Conservation (phyloP, 2,888 invertebrate genomes). For the Agapostemon virescens region DNA sequence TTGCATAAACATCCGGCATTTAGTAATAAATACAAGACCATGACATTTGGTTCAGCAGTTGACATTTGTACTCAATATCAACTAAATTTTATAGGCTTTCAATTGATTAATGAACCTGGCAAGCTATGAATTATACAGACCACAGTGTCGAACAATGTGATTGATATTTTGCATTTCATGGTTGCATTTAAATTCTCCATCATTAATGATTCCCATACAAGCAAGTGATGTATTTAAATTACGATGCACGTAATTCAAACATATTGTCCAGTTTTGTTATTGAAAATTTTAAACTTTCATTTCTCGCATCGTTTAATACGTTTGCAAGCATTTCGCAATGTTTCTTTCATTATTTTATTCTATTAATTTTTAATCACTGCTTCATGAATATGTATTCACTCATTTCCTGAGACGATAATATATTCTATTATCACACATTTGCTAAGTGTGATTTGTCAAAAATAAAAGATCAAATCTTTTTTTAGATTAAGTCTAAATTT, state of each 20-base stretch:
- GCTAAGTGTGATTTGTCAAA: too few relatives aligned
- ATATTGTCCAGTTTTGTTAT: background rate
- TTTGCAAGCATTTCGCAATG: background rate
- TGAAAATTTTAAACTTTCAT: background rate
- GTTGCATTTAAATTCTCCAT: background rate
- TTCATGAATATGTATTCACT: background rate
- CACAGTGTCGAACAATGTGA: background rate
- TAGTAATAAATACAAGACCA: background rate
- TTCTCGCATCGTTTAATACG: background rate
- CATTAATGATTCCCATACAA: slow-evolving; percentile 1
- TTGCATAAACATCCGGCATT: too few relatives aligned
- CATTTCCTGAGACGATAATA: too few relatives aligned
- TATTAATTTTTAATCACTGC: background rate
- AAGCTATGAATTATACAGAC: background rate
- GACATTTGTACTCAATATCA: background rate
- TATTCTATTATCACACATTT: too few relatives aligned
- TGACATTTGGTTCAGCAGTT: background rate
- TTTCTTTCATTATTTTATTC: background rate
- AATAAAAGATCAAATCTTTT: too few relatives aligned
- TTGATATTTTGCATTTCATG: background rate
- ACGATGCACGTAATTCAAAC: background rate
- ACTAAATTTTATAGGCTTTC: background rate
- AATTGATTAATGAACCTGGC: background rate
- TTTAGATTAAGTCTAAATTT: too few relatives aligned
- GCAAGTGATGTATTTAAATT: background rate